Conservation (phyloP, 2,888 invertebrate species). For the Chirona hameri region DNA sequence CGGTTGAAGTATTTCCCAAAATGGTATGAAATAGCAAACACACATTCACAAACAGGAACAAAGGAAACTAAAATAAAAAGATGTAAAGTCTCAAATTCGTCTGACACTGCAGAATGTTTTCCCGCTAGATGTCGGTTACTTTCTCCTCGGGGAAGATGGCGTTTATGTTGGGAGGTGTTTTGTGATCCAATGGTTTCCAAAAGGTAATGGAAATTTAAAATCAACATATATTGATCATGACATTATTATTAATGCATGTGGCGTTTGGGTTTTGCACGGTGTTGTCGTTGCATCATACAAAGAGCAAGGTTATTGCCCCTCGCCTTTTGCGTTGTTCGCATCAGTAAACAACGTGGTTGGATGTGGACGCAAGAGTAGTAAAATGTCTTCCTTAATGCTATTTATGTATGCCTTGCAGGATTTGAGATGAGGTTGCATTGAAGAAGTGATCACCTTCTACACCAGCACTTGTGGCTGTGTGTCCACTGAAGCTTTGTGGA, state of each 20-base stretch:
- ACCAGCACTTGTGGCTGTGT: neutral
- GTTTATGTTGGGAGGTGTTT: neutral
- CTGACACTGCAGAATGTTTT: neutral
- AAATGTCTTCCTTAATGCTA: neutral
- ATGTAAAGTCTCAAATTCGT: neutral
- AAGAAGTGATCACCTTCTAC: neutral
- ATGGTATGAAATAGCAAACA: neutral
- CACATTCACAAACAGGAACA: neutral
- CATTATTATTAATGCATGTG: no score
- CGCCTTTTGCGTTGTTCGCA: neutral
- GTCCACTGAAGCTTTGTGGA: neutral
- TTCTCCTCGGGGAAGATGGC: slow-evolving; percentile 28
- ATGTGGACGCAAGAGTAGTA: no score
- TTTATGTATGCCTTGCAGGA: neutral
- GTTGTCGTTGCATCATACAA: neutral
- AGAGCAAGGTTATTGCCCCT: neutral
- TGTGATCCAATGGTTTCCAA: neutral
- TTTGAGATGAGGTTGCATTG: neutral
- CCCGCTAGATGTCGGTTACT: slow-evolving; percentile 28
- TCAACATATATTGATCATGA: no score
- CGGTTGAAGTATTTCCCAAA: no score
- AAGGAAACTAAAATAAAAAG: neutral
- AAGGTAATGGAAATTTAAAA: neutral
- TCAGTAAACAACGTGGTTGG: slow-evolving; percentile 2
- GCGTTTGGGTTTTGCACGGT: no score